These are phyloP conservation scores for Diphyllodes magnificus DNA, from an alignment of 2,113 vertebrate genomes.

Conservation along the genomic window DNA sequence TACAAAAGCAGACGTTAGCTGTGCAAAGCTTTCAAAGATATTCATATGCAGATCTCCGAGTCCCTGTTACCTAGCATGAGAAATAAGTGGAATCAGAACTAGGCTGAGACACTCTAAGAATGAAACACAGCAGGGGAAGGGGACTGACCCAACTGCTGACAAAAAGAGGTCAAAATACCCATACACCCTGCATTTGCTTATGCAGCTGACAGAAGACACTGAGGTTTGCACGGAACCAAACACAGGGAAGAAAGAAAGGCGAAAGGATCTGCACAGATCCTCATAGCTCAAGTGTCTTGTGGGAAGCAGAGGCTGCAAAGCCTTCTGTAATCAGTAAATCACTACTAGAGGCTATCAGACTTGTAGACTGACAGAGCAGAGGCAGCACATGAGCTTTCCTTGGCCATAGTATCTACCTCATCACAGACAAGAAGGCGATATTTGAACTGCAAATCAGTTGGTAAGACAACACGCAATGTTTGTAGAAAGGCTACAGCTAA, in stretches of 20 bases:
- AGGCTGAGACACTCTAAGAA: background rate
- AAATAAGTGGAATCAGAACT: background rate
- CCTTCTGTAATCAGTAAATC: background rate
- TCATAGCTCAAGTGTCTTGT: background rate
- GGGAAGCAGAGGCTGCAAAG: background rate
- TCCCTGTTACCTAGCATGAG: background rate
- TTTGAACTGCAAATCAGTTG: background rate
- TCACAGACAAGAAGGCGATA: background rate
- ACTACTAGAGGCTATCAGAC: background rate
- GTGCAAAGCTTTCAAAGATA: background rate
- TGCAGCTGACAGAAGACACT: background rate
- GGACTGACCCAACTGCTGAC: background rate
- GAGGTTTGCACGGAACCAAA: background rate
- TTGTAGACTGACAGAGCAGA: background rate
- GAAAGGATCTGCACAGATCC: background rate
- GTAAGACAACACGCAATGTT: background rate
- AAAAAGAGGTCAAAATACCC: background rate
- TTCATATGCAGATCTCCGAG: background rate
- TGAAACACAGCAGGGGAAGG: background rate
- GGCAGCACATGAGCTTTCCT: background rate
- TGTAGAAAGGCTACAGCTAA: background rate
- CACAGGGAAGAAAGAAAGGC: background rate
- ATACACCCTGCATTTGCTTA: background rate
- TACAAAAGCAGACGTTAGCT: background rate
- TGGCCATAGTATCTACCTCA: background rate